phyloP scores from a whole-genome alignment of 30 jellyfish, hydroid and myxozoan genomes.

The Pseudorhiza aurosa region DNA sequence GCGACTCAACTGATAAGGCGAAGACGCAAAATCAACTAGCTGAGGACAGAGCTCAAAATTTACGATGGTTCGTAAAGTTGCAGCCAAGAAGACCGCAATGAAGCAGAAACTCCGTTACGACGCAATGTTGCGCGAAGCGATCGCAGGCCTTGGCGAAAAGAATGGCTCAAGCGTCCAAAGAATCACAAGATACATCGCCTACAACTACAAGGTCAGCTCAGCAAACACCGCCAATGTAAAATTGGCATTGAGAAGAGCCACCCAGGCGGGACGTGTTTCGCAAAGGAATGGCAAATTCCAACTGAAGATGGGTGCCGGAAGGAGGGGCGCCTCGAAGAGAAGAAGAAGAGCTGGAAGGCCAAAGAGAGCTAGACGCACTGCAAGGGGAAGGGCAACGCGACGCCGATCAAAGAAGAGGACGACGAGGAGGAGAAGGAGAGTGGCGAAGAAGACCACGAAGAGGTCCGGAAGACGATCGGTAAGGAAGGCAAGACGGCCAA shows the following conservation, averaged over 20 bases:
- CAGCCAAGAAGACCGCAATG: slow-evolving; percentile 31
- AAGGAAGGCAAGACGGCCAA: not conserved
- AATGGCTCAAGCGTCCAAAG: slow-evolving; percentile 47
- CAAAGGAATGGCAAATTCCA: slow-evolving; percentile 38
- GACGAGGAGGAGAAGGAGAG: not conserved
- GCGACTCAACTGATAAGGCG: slow-evolving; percentile 4
- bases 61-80: slow-evolving; percentile 70
- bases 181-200: slow-evolving; percentile 48
- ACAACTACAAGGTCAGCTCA: slow-evolving; percentile 26
- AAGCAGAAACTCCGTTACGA: slow-evolving; percentile 28
- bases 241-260: slow-evolving; percentile 50
- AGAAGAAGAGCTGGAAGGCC: slow-evolving; percentile 21
- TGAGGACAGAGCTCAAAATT: slow-evolving; percentile 7
- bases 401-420: slow-evolving; percentile 11
- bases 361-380: not conserved
- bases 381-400: not conserved
- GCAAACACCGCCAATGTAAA: slow-evolving; percentile 45
- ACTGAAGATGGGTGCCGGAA: not conserved
- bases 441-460: not conserved
- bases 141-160: slow-evolving; percentile 45
- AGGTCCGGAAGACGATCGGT: not conserved
- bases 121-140: slow-evolving; percentile 44
- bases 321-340: not conserved
- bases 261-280: slow-evolving; percentile 46
- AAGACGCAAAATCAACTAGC: slow-evolving; percentile 10